Evolutionary conservation across 2,797 vertebrate genomes (phyloP), one percentile per base, ranked within the genome.

Genomic region (Sebastolobus alascanus): DNA sequence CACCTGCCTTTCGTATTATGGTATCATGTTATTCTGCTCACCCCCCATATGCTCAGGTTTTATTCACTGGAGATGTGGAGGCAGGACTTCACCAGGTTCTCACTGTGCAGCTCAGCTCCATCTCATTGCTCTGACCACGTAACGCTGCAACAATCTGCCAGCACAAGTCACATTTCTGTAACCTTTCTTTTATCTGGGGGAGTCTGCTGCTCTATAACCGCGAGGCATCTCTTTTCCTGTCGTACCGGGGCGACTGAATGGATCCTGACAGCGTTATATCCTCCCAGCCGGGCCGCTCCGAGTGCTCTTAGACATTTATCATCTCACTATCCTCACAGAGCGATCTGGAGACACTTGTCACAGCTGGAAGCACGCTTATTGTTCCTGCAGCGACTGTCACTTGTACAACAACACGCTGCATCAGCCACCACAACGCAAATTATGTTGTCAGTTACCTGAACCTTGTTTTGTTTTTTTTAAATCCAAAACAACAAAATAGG

Each of bases 221-320:
- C 18, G 4, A 18, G 55, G 2, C 64, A 22, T 75, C 50, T 29
- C 46, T 56, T 56, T 58, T 35, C 27, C 52, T 25, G 65, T 58
- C 0, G 12, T 1, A 29, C 0, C 25, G 2, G n/a, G 33, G 14
- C 31, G 4, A 7, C 67, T 31, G 37, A 5, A 70, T 43, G 72
- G 59, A 63, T 69, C 20, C 67, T 37, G 77, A 76, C 84, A 78
- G 79, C 0, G 40, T 37, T 61, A 3, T 70, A n/a, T 59, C 50
- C 50, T 64, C 12, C 2, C 22, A 3, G 31, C 43, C 12, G 10
- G 35, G 84, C 58, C 10, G 59, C 65, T 60, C 75, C 1, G 58
- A 56, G 63, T 37, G 73, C 77, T 68, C 77, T 33, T 12, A 56
- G 59, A 68, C 82, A 69, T 84, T 75, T 37, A 66, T 87, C 82